Base-by-base conservation (phyloP, 2,797 vertebrate genomes). In the Halcyon chelicuti region DNA sequence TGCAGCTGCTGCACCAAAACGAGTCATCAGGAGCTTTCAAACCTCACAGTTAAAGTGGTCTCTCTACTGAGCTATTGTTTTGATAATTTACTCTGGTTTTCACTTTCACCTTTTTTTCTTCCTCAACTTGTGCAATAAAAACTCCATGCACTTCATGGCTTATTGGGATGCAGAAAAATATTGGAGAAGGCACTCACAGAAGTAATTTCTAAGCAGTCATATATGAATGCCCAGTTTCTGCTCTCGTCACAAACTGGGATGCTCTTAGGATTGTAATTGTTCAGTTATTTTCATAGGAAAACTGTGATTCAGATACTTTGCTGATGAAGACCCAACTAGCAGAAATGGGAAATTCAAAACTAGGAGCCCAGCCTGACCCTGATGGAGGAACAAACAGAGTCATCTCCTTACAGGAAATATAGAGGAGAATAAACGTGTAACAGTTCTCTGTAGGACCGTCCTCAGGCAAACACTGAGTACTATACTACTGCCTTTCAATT, bases 231-330 rank as follows among this genome's bases (percentile, higher is more conserved):
- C 29, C 49, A 47, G 33, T 39, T 80, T 55, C 51, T 85, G 89
- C 29, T 70, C 44, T 76, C 51, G 62, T 79, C 68, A 46, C 52
- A 58, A 90, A 71, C 35, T 19, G 14, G 28, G 85, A 73, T 65
- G 76, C 62, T 57, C n/a, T 76, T 80, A 51, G 28, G 35, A 66
- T 88, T 85, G 65, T 66, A 62, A 33, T 51, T 71, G n/a, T 87
- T 79, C 51, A 65, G 47, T 91, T 94, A 77, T 63, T 95, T 88
- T 83, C 40, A 12, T 44, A 72, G 65, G 72, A 86, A 77, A 90
- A 63, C 44, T 77, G 79, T 58, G 55, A 67, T 88, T 79, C 62
- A 80, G 55, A 70, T 80, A 77, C 58, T 77, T 89, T 71, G 13
- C 52, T 79, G 46, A 65, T 73, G 72, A 86, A 77, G 57, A 86